phyloP scores from a whole-genome alignment of 2,113 vertebrate genomes.

The Rynchops niger region DNA sequence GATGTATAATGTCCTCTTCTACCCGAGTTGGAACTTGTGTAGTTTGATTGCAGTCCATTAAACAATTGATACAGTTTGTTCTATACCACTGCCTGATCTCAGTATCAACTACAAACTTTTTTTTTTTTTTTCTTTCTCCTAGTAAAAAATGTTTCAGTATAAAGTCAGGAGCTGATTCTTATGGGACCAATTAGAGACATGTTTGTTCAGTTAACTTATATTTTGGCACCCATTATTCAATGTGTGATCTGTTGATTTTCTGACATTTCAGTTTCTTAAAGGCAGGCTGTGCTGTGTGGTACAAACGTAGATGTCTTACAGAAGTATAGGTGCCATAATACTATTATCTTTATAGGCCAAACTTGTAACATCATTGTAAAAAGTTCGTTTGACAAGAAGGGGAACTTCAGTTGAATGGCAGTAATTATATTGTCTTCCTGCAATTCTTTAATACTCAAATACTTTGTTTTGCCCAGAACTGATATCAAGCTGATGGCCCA shows the following conservation, averaged over 20 bases:
- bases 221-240: neutral
- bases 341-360: neutral
- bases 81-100: neutral
- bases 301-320: neutral
- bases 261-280: neutral
- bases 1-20: neutral
- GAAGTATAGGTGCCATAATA: neutral
- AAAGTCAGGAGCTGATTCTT: neutral
- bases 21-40: neutral
- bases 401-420: neutral
- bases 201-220: neutral
- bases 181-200: neutral
- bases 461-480: neutral
- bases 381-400: neutral
- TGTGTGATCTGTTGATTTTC: neutral
- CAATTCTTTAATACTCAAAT: neutral
- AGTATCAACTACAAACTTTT: neutral
- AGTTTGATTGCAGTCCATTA: neutral
- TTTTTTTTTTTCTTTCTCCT: neutral
- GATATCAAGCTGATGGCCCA: neutral
- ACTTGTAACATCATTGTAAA: neutral
- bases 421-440: neutral
- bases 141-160: neutral
- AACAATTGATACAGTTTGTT: neutral
- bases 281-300: neutral